A percentile compares a stretch with the other conserved stretches of the same genome.
Conservation (phyloP, 2,797 vertebrate species). For the Danio choprae region DNA sequence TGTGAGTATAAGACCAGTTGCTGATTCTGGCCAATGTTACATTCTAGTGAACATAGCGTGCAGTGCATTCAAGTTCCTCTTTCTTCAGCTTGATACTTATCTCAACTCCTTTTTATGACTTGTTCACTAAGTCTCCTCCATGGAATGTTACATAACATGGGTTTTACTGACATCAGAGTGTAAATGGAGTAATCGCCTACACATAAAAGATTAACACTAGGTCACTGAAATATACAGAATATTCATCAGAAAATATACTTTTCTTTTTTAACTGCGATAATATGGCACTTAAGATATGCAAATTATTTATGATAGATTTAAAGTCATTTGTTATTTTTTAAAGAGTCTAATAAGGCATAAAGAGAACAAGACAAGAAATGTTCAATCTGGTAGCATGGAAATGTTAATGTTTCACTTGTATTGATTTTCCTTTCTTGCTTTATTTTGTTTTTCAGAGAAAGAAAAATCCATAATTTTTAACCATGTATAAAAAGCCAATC, state of each 20-base stretch:
- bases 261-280: background rate
- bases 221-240: background rate
- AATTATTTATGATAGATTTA: background rate
- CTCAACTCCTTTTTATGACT: background rate
- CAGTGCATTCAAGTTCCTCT: slow-evolving; percentile 4
- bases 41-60: background rate
- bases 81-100: slow-evolving; percentile 8
- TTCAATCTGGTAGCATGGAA: background rate
- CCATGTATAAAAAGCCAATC: background rate
- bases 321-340: background rate
- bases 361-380: background rate
- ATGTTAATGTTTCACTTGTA: background rate
- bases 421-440: background rate
- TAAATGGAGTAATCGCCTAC: slow-evolving; percentile 1
- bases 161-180: slow-evolving; percentile 39
- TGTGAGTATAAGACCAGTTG: too few relatives aligned
- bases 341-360: background rate
- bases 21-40: background rate
- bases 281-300: background rate
- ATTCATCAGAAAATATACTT: background rate
- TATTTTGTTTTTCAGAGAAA: background rate
- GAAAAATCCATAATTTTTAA: background rate
- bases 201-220: slow-evolving; percentile 2
- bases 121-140: slow-evolving; percentile 19
- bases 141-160: slow-evolving; percentile 51